Evolutionary conservation across 2,797 vertebrate genomes (phyloP).

Genomic region (Galago senegalensis): DNA sequence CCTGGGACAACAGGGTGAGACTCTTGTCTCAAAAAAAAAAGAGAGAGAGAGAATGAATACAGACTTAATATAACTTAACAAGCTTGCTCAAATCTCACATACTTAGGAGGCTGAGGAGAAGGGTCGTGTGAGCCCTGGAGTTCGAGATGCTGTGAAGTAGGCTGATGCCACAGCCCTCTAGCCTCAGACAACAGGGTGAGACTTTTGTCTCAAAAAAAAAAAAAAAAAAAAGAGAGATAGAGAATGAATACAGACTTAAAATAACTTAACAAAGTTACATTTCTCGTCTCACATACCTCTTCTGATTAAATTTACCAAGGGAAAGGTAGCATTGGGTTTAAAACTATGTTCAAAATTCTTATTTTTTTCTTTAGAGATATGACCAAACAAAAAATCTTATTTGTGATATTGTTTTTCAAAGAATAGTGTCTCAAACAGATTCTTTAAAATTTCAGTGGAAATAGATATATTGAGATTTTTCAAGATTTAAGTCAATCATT

Average conservation of each 20-base stretch:
- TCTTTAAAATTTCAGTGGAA: background rate
- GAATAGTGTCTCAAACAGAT: background rate
- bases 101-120: background rate
- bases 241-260: no score
- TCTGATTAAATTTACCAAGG: constrained; percentile 22
- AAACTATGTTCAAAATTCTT: background rate
- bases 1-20: no score
- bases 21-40: no score
- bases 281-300: background rate
- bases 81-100: background rate
- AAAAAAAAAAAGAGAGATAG: no score
- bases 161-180: no score
- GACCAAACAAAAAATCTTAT: background rate
- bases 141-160: no score
- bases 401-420: background rate
- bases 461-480: background rate
- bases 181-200: no score
- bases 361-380: background rate
- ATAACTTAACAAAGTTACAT: background rate
- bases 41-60: background rate
- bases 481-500: background rate
- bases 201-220: no score
- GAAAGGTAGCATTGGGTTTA: background rate
- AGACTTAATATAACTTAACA: constrained; percentile 31
- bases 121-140: no score